phyloP scores from a whole-genome alignment of 2,113 vertebrate genomes.

The Amphiprion percula region DNA sequence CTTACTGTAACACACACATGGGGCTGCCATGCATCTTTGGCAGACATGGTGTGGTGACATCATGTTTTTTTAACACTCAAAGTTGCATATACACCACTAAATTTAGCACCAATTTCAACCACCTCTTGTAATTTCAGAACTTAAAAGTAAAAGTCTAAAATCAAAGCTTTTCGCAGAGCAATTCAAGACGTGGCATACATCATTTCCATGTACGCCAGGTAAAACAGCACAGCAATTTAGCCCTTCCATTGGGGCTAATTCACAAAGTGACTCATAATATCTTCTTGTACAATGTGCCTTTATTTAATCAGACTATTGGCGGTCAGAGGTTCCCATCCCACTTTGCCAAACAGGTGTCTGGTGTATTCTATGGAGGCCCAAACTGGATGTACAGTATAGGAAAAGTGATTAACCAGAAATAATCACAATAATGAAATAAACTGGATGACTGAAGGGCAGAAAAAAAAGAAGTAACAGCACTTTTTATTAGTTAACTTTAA shows the following conservation, averaged over 20 bases:
- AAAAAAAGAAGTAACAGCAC: too few species aligned
- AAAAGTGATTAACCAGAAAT: not conserved
- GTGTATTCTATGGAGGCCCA: not conserved
- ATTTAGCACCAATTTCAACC: slow-evolving; percentile 12
- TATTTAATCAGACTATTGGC: not conserved
- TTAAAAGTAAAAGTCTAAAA: slow-evolving; percentile 29
- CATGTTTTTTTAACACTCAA: slow-evolving; percentile 32
- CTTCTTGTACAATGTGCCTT: not conserved
- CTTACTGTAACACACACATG: slow-evolving; percentile 17
- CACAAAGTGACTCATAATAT: slow-evolving; percentile 3
- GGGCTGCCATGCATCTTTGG: slow-evolving; percentile 5
- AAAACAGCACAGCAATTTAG: not conserved
- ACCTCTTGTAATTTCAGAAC: not conserved
- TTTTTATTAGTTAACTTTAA: too few species aligned
- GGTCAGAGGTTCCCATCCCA: not conserved
- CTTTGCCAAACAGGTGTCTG: not conserved
- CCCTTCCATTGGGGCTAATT: not conserved
- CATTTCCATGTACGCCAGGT: not conserved
- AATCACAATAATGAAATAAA: not conserved
- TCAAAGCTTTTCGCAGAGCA: slow-evolving; percentile 9
- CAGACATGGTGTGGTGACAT: slow-evolving; percentile 32
- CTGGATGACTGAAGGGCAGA: too few species aligned
- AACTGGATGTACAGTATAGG: not conserved
- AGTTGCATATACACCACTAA: slow-evolving; percentile 22
- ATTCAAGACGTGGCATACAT: not conserved